Evolutionary conservation across 2,888 invertebrate genomes (phyloP), one percentile per base, ranked within the genome.

Genomic region (Zygogramma bicolorata): DNA sequence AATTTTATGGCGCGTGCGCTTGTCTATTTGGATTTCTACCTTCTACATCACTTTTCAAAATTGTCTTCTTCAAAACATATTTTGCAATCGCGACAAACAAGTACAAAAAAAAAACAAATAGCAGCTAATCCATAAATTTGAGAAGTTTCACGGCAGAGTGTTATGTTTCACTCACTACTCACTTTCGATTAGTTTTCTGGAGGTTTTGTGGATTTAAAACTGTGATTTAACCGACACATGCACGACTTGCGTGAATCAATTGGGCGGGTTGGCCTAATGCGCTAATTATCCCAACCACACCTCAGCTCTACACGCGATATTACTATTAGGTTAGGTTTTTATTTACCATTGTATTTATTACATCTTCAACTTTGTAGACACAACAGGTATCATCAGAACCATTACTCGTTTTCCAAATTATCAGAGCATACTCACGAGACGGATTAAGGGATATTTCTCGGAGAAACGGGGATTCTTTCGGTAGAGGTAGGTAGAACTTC

Each of bases 241-340:
- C 71, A 71, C 62, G 42, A 18, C 15, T 42, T 46, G 18, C 62
- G 83, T 83, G 83, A 82, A 83, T 75, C 78, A 79, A 71, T 73
- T 80, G 82, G 84, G 84, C 84, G 84, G 81, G 80, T 80, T 79
- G 79, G 79, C 76, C 80, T 84, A 84, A 84, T 83, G 82, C 82
- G 83, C 82, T 84, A 83, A 84, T 84, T 83, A 83, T 81, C 80
- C 79, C 80, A 77, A 82, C 83, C 84, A 83, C 84, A 84, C 84
- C 84, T 84, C 79, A 80, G 74, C 79, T 73, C 74, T 72, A 77
- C 84, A 84, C 84, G 84, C 84, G 81, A 84, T 83, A 75, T 78
- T 74, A 76, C 81, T 83, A 83, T 83, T 83, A 82, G 76, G 69
- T 61, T 75, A 76, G 76, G 69, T 61, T 75, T 75, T 79, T 79